These are phyloP conservation scores for Macquaria ambigua DNA, from an alignment of 2,113 vertebrate species.

Conservation along the genomic window DNA sequence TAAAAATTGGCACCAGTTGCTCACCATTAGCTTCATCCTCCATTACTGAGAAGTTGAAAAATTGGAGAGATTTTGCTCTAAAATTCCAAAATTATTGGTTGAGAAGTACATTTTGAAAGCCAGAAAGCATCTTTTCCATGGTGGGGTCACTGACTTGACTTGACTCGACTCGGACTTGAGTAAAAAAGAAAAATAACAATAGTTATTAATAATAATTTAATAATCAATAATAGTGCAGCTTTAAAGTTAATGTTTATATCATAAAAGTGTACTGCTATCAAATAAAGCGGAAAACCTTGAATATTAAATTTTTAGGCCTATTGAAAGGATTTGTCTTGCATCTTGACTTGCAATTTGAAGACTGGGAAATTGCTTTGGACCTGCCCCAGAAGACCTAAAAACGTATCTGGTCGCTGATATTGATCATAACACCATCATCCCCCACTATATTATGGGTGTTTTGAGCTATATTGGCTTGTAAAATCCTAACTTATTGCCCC, in stretches of 20 bases:
- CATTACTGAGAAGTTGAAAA: neutral
- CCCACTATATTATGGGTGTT: neutral
- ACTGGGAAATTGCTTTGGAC: too few relatives aligned
- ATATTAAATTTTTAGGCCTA: too few relatives aligned
- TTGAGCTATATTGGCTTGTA: constrained; percentile 8
- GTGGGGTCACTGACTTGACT: neutral
- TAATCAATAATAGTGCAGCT: neutral
- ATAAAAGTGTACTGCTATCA: neutral
- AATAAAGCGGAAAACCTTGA: too few relatives aligned
- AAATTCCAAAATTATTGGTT: neutral
- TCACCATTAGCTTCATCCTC: too few relatives aligned
- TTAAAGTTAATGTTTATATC: neutral
- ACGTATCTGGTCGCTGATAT: too few relatives aligned
- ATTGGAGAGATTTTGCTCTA: neutral
- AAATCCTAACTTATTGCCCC: constrained; percentile 14
- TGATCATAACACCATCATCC: neutral
- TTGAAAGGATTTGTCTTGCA: too few relatives aligned
- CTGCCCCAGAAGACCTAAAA: too few relatives aligned
- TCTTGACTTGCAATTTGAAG: too few relatives aligned
- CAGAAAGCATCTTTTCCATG: neutral
- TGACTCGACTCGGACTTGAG: too few relatives aligned
- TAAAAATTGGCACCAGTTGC: too few relatives aligned
- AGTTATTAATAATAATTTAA: too few relatives aligned
- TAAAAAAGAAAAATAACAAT: too few relatives aligned
- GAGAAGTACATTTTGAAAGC: neutral